Base-by-base conservation (phyloP, 2,888 invertebrate species). In the Lathronympha strigana region DNA sequence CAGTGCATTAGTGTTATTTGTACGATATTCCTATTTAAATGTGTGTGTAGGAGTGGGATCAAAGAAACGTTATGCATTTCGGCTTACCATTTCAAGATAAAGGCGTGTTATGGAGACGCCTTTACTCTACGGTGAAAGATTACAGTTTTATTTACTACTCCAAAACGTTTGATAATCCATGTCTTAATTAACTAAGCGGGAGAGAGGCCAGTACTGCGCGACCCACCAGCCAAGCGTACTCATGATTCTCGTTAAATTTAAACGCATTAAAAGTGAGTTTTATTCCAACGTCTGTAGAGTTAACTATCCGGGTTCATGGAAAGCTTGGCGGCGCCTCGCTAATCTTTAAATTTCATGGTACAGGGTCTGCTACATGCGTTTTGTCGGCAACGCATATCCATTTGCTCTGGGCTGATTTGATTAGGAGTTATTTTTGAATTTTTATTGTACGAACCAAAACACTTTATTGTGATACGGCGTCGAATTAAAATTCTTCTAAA, bases 141-240 rank as follows among this genome's bases (percentile, higher is more conserved):
- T 90, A 90, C 81, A 84, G 82, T 87, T 92, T 90, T 91, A 90
- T 92, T 92, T 91, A 91, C 90, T 88, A 82, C 91, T 83, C 85
- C 79, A 86, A 89, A 89, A 86, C 88, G 88, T 87, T 90, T 85
- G 89, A 90, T 92, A 91, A 91, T 90, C 87, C 89, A 90, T 89
- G 91, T 92, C 92, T 92, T 92, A 91, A 92, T 92, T 92, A 92
- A 91, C 90, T 82, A 82, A 88, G 87, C 88, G 87, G 85, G 87
- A 83, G 85, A 79, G 79, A 76, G 72, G 75, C 81, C 72, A 69
- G 79, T 81, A 83, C 84, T 72, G 70, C 66, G 71, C 71, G 71
- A 72, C 69, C 66, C 68, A 33, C 69, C 68, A 67, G 60, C 61
- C 49, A 68, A 67, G 66, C 67, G 64, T 57, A 64, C 68, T 61